These are phyloP conservation scores for Dallia pectoralis DNA, from an alignment of 2,797 vertebrate genomes.

Conservation along the genomic window DNA sequence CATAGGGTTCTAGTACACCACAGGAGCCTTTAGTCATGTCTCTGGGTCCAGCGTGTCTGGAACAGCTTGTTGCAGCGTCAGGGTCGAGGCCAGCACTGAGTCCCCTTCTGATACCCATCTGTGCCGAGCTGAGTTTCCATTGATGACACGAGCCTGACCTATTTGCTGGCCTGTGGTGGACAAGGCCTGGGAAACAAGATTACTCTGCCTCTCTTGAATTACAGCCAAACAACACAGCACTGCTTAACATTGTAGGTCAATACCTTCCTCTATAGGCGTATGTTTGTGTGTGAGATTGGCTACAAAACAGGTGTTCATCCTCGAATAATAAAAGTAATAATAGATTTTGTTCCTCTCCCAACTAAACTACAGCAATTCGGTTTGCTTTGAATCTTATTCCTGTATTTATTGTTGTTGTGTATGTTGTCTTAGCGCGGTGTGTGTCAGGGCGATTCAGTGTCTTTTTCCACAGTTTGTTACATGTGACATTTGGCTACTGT, in stretches of 20 bases:
- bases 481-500: constrained; percentile 60
- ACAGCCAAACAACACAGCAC: constrained; percentile 27
- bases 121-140: constrained; percentile 61
- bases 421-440: background rate
- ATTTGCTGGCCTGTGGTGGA: constrained; percentile 45
- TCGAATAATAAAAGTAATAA: background rate
- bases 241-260: constrained; percentile 21
- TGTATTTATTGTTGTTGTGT: background rate
- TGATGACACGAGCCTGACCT: constrained; percentile 62
- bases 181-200: constrained; percentile 46
- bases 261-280: background rate
- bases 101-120: constrained; percentile 72
- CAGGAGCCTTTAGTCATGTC: background rate
- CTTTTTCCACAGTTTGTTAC: constrained; percentile 54
- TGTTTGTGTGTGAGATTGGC: background rate
- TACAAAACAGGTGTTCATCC: background rate
- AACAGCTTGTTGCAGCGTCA: background rate
- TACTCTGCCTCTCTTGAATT: constrained; percentile 27
- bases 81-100: background rate
- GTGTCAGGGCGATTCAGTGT: constrained; percentile 29
- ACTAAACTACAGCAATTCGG: background rate
- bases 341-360: background rate
- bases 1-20: background rate
- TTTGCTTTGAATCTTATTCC: background rate
- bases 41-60: background rate